Base-by-base conservation (phyloP, 2,797 vertebrate genomes). In the Galago senegalensis region DNA sequence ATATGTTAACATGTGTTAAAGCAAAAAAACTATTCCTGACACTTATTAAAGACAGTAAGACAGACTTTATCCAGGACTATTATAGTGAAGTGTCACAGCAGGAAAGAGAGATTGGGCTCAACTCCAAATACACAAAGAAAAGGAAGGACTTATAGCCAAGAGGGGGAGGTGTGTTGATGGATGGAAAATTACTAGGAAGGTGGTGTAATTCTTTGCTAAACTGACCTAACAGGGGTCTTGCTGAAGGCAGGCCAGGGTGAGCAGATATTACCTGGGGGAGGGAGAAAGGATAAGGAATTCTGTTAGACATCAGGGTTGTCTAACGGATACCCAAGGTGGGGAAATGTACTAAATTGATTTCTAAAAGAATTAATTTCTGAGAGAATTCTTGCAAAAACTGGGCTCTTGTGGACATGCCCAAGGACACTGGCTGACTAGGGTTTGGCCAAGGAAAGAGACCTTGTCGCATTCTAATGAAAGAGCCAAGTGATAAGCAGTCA, bases 161-260 rank as follows among this genome's bases (percentile, higher is more conserved):
- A 9, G 92, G 34, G 4, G 14, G 8, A 34, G 21, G 56, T 65
- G 11, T 40, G 27, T 72, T 34, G 3, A 25, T 85, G 27, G 43
- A 5, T 7, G 7, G 34, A 91, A 94, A 80, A 86, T 53, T 73
- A 84, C 61, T 81, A 63, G 70, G n/a, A 40, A n/a, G 12, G 12
- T 85, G 81, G n/a, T 23, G 6, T 72, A 73, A 58, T 90, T 85
- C 29, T 82, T 90, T 92, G 82, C 80, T 95, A 83, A 34, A 70
- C 63, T 89, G 37, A 91, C 31, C 29, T 79, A 87, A 40, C 37
- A 80, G 61, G 73, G 61, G 69, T 63, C 69, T 88, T 82, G 79
- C 63, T 82, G 31, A 67, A 85, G 61, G n/a, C 29, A 90, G 40
- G 63, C n/a, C 37, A 65, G 27, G 16, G 40, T 88, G 27, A 81